A percentile compares a stretch with the other conserved stretches of the same genome.
phyloP scores from a whole-genome alignment of 2,888 invertebrate species.

The Penaeus monodon region DNA sequence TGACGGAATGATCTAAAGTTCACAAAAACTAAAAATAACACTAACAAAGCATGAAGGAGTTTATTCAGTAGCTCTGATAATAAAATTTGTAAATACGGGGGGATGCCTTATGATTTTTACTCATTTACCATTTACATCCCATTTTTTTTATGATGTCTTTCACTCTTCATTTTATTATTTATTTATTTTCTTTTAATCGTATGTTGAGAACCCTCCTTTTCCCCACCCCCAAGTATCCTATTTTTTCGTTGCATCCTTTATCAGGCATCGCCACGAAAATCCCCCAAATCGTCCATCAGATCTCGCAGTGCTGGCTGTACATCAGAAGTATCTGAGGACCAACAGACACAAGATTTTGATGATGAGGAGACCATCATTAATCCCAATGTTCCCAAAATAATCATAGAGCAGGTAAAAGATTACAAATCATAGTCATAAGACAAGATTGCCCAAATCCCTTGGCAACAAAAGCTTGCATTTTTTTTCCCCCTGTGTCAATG shows the following conservation, averaged over 20 bases:
- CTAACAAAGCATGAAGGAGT: no score
- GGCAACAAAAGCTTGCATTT: no score
- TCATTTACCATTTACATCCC: no score
- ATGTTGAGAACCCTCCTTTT: neutral
- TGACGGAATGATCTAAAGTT: no score
- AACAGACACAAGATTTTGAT: neutral
- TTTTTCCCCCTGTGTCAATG: neutral
- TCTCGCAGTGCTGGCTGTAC: conserved; percentile 9
- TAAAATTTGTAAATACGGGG: no score
- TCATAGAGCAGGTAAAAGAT: conserved; percentile 47
- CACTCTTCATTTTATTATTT: no score
- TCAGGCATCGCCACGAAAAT: conserved; percentile 31
- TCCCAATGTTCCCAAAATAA: conserved; percentile 48
- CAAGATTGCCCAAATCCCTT: neutral
- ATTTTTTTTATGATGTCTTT: no score
- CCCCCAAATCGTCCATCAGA: conserved; percentile 14
- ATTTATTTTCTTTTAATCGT: no score
- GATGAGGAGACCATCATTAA: conserved; percentile 19
- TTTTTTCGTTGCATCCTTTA: neutral
- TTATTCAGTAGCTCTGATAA: no score
- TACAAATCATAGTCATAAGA: neutral
- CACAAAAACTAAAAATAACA: neutral
- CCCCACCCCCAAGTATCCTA: neutral
- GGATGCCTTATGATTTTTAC: no score
- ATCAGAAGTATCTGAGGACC: neutral